Evolutionary conservation across 2,113 vertebrate species (phyloP).

Genomic region (Oreocharis arfaki): DNA sequence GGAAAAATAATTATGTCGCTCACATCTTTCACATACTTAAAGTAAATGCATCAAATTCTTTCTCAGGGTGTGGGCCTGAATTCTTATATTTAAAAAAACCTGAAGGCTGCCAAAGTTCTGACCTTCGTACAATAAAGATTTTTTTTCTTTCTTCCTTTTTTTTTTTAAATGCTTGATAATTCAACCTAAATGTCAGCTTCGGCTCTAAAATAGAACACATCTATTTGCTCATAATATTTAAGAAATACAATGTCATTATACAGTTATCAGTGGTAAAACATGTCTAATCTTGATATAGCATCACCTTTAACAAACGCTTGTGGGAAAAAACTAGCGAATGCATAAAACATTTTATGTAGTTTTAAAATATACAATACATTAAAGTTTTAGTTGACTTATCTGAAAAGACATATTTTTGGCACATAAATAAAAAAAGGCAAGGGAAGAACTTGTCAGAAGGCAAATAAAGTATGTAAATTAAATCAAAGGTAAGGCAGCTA

Average conservation of each 20-base stretch:
- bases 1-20: conserved; percentile 69
- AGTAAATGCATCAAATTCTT: conserved; percentile 68
- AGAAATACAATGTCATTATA: conserved; percentile 69
- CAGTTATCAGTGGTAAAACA: conserved; percentile 70
- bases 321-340: conserved; percentile 59
- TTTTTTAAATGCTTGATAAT: conserved; percentile 59
- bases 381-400: conserved; percentile 82
- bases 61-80: conserved; percentile 62
- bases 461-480: conserved; percentile 83
- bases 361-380: conserved; percentile 79
- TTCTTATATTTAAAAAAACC: conserved; percentile 37
- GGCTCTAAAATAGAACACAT: conserved; percentile 63
- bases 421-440: conserved; percentile 80
- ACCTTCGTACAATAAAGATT: conserved; percentile 31
- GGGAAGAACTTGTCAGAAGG: conserved; percentile 80
- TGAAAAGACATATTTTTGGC: conserved; percentile 79
- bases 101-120: conserved; percentile 58
- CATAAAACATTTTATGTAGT: conserved; percentile 76
- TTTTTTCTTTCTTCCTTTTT: neutral
- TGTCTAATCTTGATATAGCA: conserved; percentile 71
- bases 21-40: conserved; percentile 62
- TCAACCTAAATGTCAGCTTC: conserved; percentile 61
- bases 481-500: conserved; percentile 82
- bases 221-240: conserved; percentile 66
- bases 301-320: conserved; percentile 70